These are phyloP conservation scores for Antheraea mylitta DNA, from an alignment of 1,140 invertebrate genomes.

Conservation along the genomic window DNA sequence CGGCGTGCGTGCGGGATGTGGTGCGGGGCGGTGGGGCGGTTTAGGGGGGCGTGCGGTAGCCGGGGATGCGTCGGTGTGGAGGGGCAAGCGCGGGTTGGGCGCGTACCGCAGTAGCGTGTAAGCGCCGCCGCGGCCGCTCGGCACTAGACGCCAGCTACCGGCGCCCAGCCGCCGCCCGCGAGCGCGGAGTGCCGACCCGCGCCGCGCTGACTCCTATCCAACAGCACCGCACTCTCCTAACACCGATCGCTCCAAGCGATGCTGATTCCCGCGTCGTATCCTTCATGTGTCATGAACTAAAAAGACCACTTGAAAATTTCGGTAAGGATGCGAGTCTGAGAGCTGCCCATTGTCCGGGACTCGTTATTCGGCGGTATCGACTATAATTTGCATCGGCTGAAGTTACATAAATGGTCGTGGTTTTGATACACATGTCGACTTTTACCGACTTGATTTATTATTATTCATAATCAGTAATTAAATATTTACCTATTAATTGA, in stretches of 20 bases:
- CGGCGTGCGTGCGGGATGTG: constrained; percentile 65
- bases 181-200: constrained; percentile 39
- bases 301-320: constrained; percentile 23
- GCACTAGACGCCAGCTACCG: constrained; percentile 36
- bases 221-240: neutral
- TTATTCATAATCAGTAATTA: neutral
- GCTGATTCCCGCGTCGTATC: constrained; percentile 29
- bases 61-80: constrained; percentile 43
- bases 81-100: constrained; percentile 39
- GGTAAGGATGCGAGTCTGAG: constrained; percentile 11
- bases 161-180: constrained; percentile 38
- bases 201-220: constrained; percentile 26
- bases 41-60: constrained; percentile 30
- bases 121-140: constrained; percentile 59
- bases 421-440: constrained; percentile 17
- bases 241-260: constrained; percentile 1
- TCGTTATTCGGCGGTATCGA: neutral
- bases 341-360: neutral
- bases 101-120: constrained; percentile 72
- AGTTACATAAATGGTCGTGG: constrained; percentile 37
- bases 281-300: constrained; percentile 12
- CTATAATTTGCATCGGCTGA: constrained; percentile 5
- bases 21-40: constrained; percentile 30
- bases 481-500: neutral
- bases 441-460: neutral